Base-by-base conservation (phyloP, 2,888 invertebrate species). In the Cosmorhoe ocellata region DNA sequence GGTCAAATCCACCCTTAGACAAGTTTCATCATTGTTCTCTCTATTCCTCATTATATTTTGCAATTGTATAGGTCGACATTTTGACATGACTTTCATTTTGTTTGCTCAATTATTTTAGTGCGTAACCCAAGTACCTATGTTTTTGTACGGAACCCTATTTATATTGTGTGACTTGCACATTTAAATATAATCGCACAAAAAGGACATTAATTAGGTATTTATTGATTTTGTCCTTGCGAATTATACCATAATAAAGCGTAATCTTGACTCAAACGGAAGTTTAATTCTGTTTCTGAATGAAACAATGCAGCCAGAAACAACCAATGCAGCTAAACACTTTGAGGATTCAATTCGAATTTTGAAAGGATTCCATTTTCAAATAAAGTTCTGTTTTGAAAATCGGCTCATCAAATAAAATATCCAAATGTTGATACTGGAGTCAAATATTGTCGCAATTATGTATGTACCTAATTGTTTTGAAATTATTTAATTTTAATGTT, bases 41-140 rank as follows among this genome's bases (percentile, higher is more conserved):
- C n/a, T n/a, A n/a, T n/a, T n/a, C n/a, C n/a, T n/a, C n/a, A n/a
- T n/a, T 18, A 18, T 18, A 18, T 4, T 18, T 4, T 18, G n/a
- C n/a, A n/a, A 18, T 3, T 18, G 4, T 4, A 18, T 18, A 18
- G 18, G 18, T 18, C 18, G 2, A 3, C 11, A 30, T 30, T 30
- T 30, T 10, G 5, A 38, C 34, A 44, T 37, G 13, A 38, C 51
- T 47, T 37, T 48, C 43, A n/a, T 54, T 56, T 41, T 48, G 51
- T 69, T 67, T 68, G 69, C 64, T 69, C 71, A 69, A 69, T 58
- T 57, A 51, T 50, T 53, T 56, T 56, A 47, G 49, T 58, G 24
- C 5, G 13, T 53, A 24, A 14, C 10, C 31, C 36, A 24, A 4
- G 22, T 9, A 33, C 40, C 28, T 22, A 24, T 13, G 2, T 9